These are phyloP conservation scores for Magallana ariakensis DNA, from an alignment of 1,140 invertebrate genomes.

Conservation along the genomic window DNA sequence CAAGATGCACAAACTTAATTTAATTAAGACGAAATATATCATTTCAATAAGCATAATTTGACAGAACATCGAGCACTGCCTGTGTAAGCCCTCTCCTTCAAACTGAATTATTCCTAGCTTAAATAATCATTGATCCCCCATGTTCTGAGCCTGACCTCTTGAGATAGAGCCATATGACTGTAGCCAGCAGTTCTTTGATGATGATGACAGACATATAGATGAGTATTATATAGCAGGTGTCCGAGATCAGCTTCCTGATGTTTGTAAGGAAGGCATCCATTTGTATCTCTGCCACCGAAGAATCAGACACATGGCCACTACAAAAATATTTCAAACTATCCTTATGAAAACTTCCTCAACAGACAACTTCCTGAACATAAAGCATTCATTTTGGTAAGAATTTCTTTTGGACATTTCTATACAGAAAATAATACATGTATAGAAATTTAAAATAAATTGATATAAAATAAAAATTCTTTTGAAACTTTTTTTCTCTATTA, in stretches of 20 bases:
- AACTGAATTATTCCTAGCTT: too few species aligned
- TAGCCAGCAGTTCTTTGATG: conserved; percentile 68
- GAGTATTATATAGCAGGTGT: conserved; percentile 67
- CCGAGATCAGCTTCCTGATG: conserved; percentile 65
- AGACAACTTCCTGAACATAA: neutral
- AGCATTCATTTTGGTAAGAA: too few species aligned
- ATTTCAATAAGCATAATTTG: too few species aligned
- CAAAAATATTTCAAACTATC: neutral
- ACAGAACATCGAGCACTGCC: too few species aligned
- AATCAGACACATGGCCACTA: conserved; percentile 34
- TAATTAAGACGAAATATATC: too few species aligned
- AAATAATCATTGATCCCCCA: too few species aligned
- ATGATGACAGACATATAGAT: conserved; percentile 68
- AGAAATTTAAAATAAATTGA: too few species aligned
- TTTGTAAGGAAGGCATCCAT: conserved; percentile 63
- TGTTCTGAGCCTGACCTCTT: conserved; percentile 62
- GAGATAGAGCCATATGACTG: conserved; percentile 70
- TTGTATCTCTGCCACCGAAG: conserved; percentile 57
- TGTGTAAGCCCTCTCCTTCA: too few species aligned
- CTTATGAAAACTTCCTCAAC: neutral
- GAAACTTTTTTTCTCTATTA: neutral
- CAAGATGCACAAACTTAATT: too few species aligned
- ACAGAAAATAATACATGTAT: too few species aligned
- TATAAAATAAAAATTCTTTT: neutral
- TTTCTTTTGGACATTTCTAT: too few species aligned